Percentiles rank a stretch among this genome's conserved stretches.
phyloP scores from a whole-genome alignment of 1,140 invertebrate species.

The Brachionus rubens region DNA sequence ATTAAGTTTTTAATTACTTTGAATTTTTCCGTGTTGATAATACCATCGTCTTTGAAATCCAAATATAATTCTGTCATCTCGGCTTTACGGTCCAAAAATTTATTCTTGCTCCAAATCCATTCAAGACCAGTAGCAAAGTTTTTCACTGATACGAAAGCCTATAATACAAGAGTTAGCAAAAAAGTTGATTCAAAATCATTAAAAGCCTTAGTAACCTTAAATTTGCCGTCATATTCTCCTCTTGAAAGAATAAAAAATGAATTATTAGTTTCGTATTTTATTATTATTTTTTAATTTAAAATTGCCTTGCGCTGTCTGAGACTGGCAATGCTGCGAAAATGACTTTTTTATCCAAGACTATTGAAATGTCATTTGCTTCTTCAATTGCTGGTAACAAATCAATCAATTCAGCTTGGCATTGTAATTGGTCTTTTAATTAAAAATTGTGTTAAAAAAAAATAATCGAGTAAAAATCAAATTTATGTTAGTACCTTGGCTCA shows the following conservation, averaged over 20 bases:
- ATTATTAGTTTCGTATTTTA: too few species aligned
- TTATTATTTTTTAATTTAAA: too few species aligned
- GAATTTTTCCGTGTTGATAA: slow-evolving; percentile 47
- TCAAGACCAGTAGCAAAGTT: slow-evolving; percentile 64
- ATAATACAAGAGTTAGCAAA: background rate
- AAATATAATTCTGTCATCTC: slow-evolving; percentile 69
- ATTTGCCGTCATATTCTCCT: slow-evolving; percentile 32
- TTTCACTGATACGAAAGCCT: slow-evolving; percentile 64
- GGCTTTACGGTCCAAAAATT: slow-evolving; percentile 65
- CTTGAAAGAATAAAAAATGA: slow-evolving; percentile 48
- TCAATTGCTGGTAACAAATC: slow-evolving; percentile 65
- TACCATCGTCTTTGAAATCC: slow-evolving; percentile 63
- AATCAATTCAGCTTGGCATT: slow-evolving; percentile 65
- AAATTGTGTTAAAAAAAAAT: background rate
- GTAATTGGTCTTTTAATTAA: slow-evolving; percentile 57
- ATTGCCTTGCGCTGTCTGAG: slow-evolving; percentile 62
- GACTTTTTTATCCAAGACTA: slow-evolving; percentile 65
- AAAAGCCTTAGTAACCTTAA: background rate
- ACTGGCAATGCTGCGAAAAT: slow-evolving; percentile 66
- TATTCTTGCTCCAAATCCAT: slow-evolving; percentile 65
- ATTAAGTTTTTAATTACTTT: slow-evolving; percentile 30
- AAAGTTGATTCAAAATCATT: too few species aligned
- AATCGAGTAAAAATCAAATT: too few species aligned
- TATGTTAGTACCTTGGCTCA: slow-evolving; percentile 49
- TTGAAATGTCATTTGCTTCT: slow-evolving; percentile 66